phyloP scores from a whole-genome alignment of 2,888 invertebrate species.

The Chloroclystis v-ata region DNA sequence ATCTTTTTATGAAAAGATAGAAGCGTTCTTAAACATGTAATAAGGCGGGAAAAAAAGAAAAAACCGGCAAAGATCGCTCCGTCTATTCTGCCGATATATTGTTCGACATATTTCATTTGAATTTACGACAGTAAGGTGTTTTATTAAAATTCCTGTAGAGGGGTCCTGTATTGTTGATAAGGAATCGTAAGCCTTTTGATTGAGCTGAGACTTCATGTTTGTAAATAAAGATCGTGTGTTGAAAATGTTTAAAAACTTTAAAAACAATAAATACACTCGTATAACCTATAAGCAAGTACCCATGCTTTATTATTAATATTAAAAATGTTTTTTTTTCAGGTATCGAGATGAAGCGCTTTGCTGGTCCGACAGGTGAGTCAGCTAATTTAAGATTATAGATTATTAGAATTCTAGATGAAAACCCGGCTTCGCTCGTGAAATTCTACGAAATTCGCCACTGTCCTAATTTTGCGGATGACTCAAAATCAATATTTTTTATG shows the following conservation, averaged over 20 bases:
- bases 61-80: conserved; percentile 14
- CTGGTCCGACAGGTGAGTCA: conserved; percentile 91
- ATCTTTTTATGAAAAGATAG: conserved; percentile 19
- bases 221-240: no score
- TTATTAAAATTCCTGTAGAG: conserved; percentile 50
- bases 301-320: no score
- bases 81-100: conserved; percentile 29
- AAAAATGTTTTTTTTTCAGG: conserved; percentile 84
- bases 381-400: neutral
- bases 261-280: no score
- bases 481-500: no score
- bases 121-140: conserved; percentile 45
- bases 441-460: no score
- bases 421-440: no score
- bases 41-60: conserved; percentile 22
- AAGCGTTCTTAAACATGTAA: conserved; percentile 20
- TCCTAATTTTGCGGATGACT: no score
- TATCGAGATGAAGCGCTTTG: conserved; percentile 92
- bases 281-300: no score
- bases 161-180: conserved; percentile 32
- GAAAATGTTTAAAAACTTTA: no score
- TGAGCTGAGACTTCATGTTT: no score
- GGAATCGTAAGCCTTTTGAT: conserved; percentile 11
- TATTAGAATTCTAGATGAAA: no score
- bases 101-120: conserved; percentile 49